Evolutionary conservation across 2,113 vertebrate species (phyloP).

Genomic region (Nyctibius bracteatus): DNA sequence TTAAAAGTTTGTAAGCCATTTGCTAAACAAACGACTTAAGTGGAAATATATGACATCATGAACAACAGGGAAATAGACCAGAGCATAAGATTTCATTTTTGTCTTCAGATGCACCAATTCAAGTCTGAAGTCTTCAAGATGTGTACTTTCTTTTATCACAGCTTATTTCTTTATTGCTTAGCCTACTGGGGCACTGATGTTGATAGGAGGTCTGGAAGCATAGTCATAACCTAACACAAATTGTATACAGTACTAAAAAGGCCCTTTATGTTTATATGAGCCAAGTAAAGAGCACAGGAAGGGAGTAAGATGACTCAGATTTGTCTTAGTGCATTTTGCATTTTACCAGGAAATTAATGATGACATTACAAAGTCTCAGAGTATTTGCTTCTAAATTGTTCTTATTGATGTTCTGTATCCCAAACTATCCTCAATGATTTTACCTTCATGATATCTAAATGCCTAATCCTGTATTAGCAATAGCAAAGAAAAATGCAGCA

Average conservation of each 20-base stretch:
- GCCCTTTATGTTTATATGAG: neutral
- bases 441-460: neutral
- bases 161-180: neutral
- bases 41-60: neutral
- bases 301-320: neutral
- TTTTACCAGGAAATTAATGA: neutral
- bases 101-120: neutral
- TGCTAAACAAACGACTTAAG: neutral
- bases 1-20: neutral
- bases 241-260: neutral
- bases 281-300: neutral
- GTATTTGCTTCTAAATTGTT: neutral
- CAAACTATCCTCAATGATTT: neutral
- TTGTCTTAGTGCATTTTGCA: neutral
- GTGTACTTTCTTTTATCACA: neutral
- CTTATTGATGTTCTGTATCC: neutral
- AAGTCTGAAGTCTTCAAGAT: neutral
- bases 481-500: neutral
- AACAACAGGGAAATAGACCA: neutral
- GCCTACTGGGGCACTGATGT: neutral
- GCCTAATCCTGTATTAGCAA: neutral
- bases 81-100: neutral
- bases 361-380: neutral
- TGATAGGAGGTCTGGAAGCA: neutral
- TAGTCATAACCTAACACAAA: neutral